Base-by-base conservation (phyloP, 2,797 vertebrate species). In the Philypnodon macrostomus region DNA sequence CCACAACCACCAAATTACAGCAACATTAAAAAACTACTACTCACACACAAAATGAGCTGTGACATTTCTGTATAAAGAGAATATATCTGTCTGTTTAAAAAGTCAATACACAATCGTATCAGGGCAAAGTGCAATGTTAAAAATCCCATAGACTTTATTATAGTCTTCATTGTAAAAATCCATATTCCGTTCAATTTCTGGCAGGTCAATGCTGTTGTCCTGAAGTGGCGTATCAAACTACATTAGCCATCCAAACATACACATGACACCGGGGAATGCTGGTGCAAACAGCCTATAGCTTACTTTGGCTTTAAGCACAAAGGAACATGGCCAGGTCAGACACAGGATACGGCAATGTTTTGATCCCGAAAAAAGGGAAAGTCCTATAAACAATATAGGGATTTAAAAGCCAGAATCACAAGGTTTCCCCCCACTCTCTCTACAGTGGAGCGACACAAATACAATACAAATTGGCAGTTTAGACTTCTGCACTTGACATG, bases 211-310 rank as follows among this genome's bases (percentile, higher is more conserved):
- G 44, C 55, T 46, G 71, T 70, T 79, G 67, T 77, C 11, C 47
- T 18, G 15, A 48, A 35, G 33, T 63, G 53, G 14, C 53, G 48
- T 77, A 72, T 74, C 70, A 17, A 63, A 41, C 65, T 79, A 71
- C 64, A 7, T 70, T 71, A 44, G 52, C 49, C 58, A 54, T 70
- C 46, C 57, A 73, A 75, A 60, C 7, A 8, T 42, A 69, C 62
- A 78, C 63, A 67, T 62, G 72, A 75, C 73, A 80, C 70, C 80
- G 35, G 32, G 55, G 73, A 70, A 27, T 11, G 63, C 70, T 42
- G 79, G 60, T 67, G 38, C 75, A 13, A 16, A 4, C 53, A 13
- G 27, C n/a, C 70, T 47, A 40, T n/a, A 19, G 40, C 46, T 63
- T 24, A 52, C 57, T 77, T 59, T 68, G 68, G 69, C 65, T 76